Percentiles rank a stretch among this genome's conserved stretches.
These are phyloP conservation scores for Drosophila carrolli DNA, from an alignment of 1,140 invertebrate genomes.

Conservation along the genomic window DNA sequence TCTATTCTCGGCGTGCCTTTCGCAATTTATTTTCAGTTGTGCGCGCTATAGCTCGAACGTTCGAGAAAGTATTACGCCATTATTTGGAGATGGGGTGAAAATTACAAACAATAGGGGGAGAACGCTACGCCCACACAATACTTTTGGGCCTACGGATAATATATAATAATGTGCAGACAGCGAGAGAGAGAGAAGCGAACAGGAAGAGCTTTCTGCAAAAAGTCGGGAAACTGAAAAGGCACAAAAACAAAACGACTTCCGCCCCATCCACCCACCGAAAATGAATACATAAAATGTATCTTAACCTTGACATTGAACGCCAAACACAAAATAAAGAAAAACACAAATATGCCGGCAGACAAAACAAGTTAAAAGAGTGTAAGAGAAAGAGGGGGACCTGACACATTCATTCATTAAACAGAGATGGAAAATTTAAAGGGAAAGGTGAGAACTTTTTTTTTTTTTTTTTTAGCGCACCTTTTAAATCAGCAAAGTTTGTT, in stretches of 20 bases:
- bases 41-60: conserved; percentile 41
- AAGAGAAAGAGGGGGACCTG: conserved; percentile 16
- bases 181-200: conserved; percentile 31
- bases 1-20: conserved; percentile 62
- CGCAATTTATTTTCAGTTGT: conserved; percentile 75
- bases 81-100: conserved; percentile 2
- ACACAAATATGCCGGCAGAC: conserved; percentile 45
- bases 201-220: conserved; percentile 78
- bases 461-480: not conserved
- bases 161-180: conserved; percentile 61
- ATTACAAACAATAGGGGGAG: conserved; percentile 3
- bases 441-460: conserved; percentile 27
- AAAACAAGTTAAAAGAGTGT: conserved; percentile 63
- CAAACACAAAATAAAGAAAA: conserved; percentile 54
- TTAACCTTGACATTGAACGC: conserved; percentile 79
- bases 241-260: conserved; percentile 62
- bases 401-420: conserved; percentile 59
- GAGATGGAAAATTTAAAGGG: conserved; percentile 40
- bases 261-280: conserved; percentile 41
- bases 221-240: conserved; percentile 33
- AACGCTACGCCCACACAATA: not conserved
- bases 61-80: conserved; percentile 40
- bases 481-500: conserved; percentile 53
- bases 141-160: conserved; percentile 26
- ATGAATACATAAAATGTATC: conserved; percentile 71